Conservation (phyloP, 1,140 invertebrate genomes). For the Hyles euphorbiae region DNA sequence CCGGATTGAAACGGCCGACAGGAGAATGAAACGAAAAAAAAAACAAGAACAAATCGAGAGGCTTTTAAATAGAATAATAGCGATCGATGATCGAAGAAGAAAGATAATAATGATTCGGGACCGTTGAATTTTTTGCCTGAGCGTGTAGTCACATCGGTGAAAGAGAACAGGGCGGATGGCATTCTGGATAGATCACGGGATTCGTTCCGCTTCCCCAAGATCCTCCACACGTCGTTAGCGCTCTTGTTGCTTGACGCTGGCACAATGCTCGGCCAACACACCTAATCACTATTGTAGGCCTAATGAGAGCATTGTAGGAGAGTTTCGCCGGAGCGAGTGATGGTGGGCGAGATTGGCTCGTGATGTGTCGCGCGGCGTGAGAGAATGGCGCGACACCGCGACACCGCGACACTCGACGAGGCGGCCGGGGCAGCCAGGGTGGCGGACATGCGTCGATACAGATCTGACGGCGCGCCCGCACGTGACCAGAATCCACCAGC, state of each 20-base stretch:
- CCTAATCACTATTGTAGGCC: conserved; percentile 58
- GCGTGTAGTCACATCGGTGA: conserved; percentile 46
- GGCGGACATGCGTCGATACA: conserved; percentile 55
- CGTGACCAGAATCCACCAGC: conserved; percentile 60
- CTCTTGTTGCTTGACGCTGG: conserved; percentile 60
- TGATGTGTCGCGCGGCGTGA: conserved; percentile 40
- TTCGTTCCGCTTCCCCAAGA: conserved; percentile 69
- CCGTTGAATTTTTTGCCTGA: conserved; percentile 56
- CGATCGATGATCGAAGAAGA: conserved; percentile 70
- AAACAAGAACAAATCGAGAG: conserved; percentile 68
- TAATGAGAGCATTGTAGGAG: conserved; percentile 69
- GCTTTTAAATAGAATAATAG: conserved; percentile 74
- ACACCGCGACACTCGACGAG: conserved; percentile 44
- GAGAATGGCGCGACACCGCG: conserved; percentile 40
- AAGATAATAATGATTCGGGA: conserved; percentile 69
- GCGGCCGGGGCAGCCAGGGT: conserved; percentile 48
- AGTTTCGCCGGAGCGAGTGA: conserved; percentile 48
- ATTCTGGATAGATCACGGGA: conserved; percentile 56
- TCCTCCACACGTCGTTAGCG: conserved; percentile 68
- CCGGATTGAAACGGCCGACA: conserved; percentile 61
- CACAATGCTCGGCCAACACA: conserved; percentile 39
- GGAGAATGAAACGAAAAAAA: conserved; percentile 55
- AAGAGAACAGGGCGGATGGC: conserved; percentile 45
- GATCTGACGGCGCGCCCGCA: conserved; percentile 51
- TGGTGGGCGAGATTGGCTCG: conserved; percentile 52